These are phyloP conservation scores for Hafferia zeledoni DNA, from an alignment of 2,797 vertebrate species.

Conservation along the genomic window DNA sequence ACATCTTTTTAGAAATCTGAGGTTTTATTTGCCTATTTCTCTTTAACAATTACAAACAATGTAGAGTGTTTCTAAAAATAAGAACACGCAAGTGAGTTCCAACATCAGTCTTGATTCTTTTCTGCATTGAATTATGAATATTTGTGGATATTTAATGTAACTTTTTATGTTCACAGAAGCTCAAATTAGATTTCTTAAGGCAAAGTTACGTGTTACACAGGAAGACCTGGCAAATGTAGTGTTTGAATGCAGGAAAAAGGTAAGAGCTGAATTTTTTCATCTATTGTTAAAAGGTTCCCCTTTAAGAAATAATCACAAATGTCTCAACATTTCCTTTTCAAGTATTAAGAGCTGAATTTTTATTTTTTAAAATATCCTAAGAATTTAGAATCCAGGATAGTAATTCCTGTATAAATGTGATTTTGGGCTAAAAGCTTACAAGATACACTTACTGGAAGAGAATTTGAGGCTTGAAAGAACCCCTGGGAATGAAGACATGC, in stretches of 20 bases:
- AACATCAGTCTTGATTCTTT: neutral
- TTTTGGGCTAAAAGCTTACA: neutral
- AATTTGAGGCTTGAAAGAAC: neutral
- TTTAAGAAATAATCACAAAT: neutral
- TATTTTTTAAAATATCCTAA: fast-evolving
- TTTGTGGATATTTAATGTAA: conserved; percentile 16
- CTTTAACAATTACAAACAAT: neutral
- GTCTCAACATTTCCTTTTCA: neutral
- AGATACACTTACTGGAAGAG: neutral
- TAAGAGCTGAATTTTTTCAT: conserved; percentile 40
- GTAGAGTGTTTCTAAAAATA: neutral
- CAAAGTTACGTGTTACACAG: conserved; percentile 88
- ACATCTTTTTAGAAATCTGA: neutral
- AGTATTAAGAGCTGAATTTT: neutral
- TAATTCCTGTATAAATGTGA: neutral
- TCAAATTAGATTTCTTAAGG: conserved; percentile 89
- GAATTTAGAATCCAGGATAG: neutral
- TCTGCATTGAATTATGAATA: neutral
- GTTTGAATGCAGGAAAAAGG: conserved; percentile 88
- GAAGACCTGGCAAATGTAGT: conserved; percentile 87
- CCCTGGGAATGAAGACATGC: neutral
- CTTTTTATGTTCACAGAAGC: conserved; percentile 78
- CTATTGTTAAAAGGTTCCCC: neutral
- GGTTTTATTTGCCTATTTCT: neutral
- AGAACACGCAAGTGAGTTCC: neutral